Evolutionary conservation across 2,113 vertebrate genomes (phyloP), one percentile per base, ranked within the genome.

Genomic region (Ochotona curzoniae): DNA sequence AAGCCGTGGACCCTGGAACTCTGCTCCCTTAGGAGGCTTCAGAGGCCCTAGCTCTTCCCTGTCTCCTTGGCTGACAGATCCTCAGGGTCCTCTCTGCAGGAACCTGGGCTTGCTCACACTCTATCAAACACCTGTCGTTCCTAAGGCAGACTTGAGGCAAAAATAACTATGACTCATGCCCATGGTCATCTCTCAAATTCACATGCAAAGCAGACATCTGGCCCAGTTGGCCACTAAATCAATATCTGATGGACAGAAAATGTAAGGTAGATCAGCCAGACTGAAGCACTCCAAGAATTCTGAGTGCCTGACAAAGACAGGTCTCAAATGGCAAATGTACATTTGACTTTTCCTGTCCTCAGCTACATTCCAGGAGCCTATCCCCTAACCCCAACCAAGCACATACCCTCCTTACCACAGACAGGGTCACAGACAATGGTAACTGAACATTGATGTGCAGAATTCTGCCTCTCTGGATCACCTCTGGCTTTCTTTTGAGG

Each of bases 401-500:
- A 23, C 32, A 57, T 4, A 44, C 1, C 87, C 63, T 67, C 49
- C 95, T 96, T 82, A 90, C 89, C 83, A 86, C 0, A 3, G n/a
- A 1, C 0, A 30, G 26, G 32, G 17, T 25, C 75, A 76, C 15
- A 51, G 32, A 6, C 20, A 26, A 28, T 0, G 9, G 75, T 8
- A 84, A 67, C n/a, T 3, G 54, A 61, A 80, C 0, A 3, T 51
- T 66, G 38, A 26, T 0, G 0, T 0, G 2, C 38, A 75, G 20
- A 5, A 8, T 1, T 15, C 64, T 38, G 35, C 11, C 2, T 47
- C 75, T 3, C 21, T 4, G 38, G 32, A n/a, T 83, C 87, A 38
- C 3, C 73, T 87, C 35, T 69, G 75, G 32, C 18, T 94, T 94
- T 91, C 89, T 91, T 86, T 69, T 83, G 28, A 69, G 80, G 3